These are phyloP conservation scores for Tragulus kanchil DNA, from an alignment of 2,113 vertebrate species.

Conservation along the genomic window DNA sequence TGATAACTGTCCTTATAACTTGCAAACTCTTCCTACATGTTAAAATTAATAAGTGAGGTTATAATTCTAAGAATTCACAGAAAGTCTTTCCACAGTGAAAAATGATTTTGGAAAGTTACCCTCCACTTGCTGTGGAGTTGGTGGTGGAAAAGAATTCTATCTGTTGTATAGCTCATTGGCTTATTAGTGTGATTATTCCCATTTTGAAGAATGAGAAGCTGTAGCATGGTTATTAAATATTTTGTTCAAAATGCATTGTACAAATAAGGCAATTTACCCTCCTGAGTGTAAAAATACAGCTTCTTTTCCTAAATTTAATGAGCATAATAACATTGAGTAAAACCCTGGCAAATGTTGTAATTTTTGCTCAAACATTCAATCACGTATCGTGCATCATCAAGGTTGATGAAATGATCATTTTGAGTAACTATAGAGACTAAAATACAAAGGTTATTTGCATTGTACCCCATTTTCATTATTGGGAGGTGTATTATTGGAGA, in stretches of 20 bases:
- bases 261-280: background rate
- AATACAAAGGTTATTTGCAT: background rate
- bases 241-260: background rate
- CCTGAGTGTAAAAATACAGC: background rate
- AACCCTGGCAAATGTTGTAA: background rate
- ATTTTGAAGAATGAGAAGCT: background rate
- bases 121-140: background rate
- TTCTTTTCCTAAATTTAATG: background rate
- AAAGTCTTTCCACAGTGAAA: slow-evolving; percentile 24
- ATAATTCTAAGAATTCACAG: slow-evolving; percentile 17
- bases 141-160: background rate
- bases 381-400: background rate
- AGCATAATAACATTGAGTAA: background rate
- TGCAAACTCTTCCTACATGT: background rate
- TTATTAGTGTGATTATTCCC: background rate
- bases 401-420: background rate
- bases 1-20: slow-evolving; percentile 42
- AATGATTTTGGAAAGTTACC: background rate
- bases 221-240: background rate
- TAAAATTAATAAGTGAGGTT: slow-evolving; percentile 27
- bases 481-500: background rate
- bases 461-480: background rate
- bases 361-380: background rate
- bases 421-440: background rate
- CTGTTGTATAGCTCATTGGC: background rate